phyloP scores from a whole-genome alignment of 2,113 vertebrate genomes.

The Boulengeromyrus knoepffleri region DNA sequence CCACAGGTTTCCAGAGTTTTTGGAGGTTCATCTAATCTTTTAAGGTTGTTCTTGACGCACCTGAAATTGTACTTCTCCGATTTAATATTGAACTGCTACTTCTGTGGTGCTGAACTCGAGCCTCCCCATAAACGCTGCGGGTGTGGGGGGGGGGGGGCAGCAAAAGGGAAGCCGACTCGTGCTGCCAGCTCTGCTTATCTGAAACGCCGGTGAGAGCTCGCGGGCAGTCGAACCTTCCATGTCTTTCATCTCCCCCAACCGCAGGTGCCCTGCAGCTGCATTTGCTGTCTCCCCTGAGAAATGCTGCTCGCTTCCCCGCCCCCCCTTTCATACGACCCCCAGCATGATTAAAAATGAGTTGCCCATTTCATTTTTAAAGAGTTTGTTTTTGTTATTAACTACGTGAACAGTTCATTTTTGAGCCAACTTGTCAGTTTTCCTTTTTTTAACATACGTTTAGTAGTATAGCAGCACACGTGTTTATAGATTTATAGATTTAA shows the following conservation, averaged over 20 bases:
- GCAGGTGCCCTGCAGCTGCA: not conserved
- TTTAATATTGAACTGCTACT: not conserved
- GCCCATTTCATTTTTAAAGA: not conserved
- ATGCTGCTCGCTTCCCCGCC: not conserved
- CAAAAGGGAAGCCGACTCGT: not conserved
- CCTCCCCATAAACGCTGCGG: too few species aligned
- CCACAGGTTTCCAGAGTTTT: too few species aligned
- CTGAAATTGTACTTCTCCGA: too few species aligned
- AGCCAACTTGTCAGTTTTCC: not conserved
- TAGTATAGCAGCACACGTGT: not conserved
- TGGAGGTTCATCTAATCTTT: too few species aligned
- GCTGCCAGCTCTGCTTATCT: not conserved
- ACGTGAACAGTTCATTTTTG: not conserved
- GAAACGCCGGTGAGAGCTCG: slow-evolving; percentile 19
- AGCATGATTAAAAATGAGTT: not conserved
- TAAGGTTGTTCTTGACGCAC: too few species aligned
- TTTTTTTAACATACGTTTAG: not conserved
- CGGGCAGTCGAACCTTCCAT: slow-evolving; percentile 41
- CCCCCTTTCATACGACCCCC: not conserved
- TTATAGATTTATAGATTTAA: not conserved
- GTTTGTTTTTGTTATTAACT: not conserved
- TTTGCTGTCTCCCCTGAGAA: not conserved
- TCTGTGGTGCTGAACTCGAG: not conserved
- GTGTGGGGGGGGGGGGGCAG: not conserved
- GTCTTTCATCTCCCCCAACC: slow-evolving; percentile 25